These are phyloP conservation scores for Agapornis canus DNA, from an alignment of 2,797 vertebrate species.

Conservation along the genomic window DNA sequence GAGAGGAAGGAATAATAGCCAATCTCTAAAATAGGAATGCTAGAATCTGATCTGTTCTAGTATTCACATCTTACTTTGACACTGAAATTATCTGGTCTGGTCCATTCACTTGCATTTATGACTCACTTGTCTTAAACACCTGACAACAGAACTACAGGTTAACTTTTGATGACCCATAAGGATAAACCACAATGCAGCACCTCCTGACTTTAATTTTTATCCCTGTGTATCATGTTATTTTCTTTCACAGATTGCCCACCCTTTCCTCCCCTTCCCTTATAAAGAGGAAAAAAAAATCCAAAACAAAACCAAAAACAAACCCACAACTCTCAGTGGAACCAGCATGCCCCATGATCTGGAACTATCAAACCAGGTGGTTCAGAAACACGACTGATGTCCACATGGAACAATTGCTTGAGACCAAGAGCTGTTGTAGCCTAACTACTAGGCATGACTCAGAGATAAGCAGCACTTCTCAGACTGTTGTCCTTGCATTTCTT, in stretches of 20 bases:
- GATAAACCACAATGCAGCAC: neutral
- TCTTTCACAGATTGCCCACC: neutral
- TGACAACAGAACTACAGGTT: neutral
- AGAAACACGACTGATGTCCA: neutral
- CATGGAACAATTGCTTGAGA: neutral
- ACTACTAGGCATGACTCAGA: neutral
- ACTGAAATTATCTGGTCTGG: neutral
- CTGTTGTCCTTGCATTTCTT: constrained; percentile 40
- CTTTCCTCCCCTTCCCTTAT: neutral
- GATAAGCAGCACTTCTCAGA: neutral
- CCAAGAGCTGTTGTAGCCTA: neutral
- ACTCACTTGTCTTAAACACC: neutral
- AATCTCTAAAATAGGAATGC: neutral
- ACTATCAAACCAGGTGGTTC: neutral
- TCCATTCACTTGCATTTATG: neutral
- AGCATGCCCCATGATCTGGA: neutral
- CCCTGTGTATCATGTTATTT: neutral
- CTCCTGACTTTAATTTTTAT: neutral
- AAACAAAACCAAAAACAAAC: neutral
- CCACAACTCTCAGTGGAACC: neutral
- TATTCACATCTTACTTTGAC: neutral
- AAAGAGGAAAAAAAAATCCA: neutral
- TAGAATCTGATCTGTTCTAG: neutral
- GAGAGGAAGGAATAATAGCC: neutral
- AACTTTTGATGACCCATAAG: neutral